Base-by-base conservation (phyloP, 2,888 invertebrate species). In the Cataglyphis livida region DNA sequence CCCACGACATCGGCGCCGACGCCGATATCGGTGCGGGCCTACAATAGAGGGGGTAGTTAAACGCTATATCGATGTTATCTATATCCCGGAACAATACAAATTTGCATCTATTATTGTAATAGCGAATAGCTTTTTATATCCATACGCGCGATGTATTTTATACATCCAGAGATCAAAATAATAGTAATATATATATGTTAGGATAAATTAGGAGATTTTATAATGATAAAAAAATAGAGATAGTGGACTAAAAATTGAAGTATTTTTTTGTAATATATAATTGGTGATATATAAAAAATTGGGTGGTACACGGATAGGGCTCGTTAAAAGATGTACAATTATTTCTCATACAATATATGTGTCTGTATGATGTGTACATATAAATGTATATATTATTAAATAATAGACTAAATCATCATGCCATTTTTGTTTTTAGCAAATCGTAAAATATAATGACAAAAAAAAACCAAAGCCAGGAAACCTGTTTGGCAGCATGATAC, bases 31-130 rank as follows among this genome's bases (percentile, higher is more conserved):
- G 10, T 15, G 9, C 38, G 9, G 41, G 54, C 0, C 38, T 7
- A 28, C 41, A 51, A 54, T 25, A 79, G 74, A n/a, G n/a, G 7
- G 51, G 51, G 9, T 32, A 32, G 38, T 74, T 48, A 1, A 61
- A 59, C 38, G 38, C 38, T 48, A 70, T 51, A 62, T 38, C 59
- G 25, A 79, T 59, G 38, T 38, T 73, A 74, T 48, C 59, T 71
- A 61, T 21, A 32, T 59, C 51, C 51, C 12, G 10, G 1, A 54
- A 18, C 61, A 38, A 57, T 44, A 21, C 59, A 44, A 59, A 79
- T 79, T 70, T 79, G 70, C 57, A 78, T 70, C 64, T 38, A 71
- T 68, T 59, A 21, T 48, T n/a, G 51, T n/a, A 70, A 79, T 74
- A 44, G 10, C 70, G 2, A 35, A 18, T 59, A 44, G 54, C n/a